phyloP scores from a whole-genome alignment of 2,797 vertebrate genomes.

The Sebastes paucispinis region DNA sequence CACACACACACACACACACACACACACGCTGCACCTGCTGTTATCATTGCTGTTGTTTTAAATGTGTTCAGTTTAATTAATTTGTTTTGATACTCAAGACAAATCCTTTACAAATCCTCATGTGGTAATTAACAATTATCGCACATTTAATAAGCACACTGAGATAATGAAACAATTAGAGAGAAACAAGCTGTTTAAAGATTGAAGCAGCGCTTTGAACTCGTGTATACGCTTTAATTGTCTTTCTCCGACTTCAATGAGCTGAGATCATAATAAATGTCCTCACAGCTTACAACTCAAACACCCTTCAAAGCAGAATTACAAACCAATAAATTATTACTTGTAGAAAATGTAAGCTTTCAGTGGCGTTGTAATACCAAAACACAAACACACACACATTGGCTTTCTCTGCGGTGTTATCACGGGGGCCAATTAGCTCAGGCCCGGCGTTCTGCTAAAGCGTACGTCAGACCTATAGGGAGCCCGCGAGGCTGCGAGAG shows the following conservation, averaged over 20 bases:
- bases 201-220: slow-evolving; percentile 73
- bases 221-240: slow-evolving; percentile 66
- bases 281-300: slow-evolving; percentile 67
- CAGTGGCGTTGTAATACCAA: slow-evolving; percentile 12
- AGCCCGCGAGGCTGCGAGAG: slow-evolving; percentile 76
- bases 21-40: slow-evolving; percentile 66
- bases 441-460: slow-evolving; percentile 76
- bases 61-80: slow-evolving; percentile 78
- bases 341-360: slow-evolving; percentile 58
- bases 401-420: slow-evolving; percentile 67
- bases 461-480: slow-evolving; percentile 75
- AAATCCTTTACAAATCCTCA: slow-evolving; percentile 79
- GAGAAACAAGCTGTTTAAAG: slow-evolving; percentile 77
- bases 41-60: slow-evolving; percentile 74
- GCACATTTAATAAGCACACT: slow-evolving; percentile 80
- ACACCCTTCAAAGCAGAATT: slow-evolving; percentile 71
- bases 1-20: slow-evolving; percentile 24
- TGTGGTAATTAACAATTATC: slow-evolving; percentile 81
- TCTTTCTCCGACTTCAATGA: slow-evolving; percentile 69
- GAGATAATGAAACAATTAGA: slow-evolving; percentile 83
- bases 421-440: slow-evolving; percentile 82
- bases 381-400: slow-evolving; percentile 51
- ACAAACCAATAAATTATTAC: slow-evolving; percentile 72
- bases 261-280: slow-evolving; percentile 62
- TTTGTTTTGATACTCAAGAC: slow-evolving; percentile 82